Percentiles rank a stretch among this genome's conserved stretches.
phyloP scores from a whole-genome alignment of 2,888 invertebrate species.

The Polydrusus pterygomalis region DNA sequence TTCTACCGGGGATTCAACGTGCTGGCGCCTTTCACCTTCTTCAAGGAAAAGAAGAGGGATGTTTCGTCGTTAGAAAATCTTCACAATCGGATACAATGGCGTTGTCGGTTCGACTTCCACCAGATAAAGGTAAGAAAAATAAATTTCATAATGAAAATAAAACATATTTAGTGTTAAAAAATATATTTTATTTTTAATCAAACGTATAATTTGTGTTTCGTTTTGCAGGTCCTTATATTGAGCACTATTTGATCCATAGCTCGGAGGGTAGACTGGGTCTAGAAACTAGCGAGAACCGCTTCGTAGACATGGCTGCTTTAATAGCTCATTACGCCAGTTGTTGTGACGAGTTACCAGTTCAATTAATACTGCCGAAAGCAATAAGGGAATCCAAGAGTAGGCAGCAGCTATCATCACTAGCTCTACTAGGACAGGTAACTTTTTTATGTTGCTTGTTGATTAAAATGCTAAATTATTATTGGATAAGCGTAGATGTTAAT shows the following conservation, averaged over 20 bases:
- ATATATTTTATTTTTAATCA: neutral
- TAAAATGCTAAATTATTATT: too few relatives aligned
- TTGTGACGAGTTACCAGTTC: slow-evolving; percentile 95
- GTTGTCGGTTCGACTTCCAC: slow-evolving; percentile 91
- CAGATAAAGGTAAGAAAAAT: slow-evolving; percentile 87
- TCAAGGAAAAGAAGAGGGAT: slow-evolving; percentile 95
- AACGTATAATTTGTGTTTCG: neutral
- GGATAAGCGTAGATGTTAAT: too few relatives aligned
- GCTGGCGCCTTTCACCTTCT: slow-evolving; percentile 95
- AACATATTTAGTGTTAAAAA: too few relatives aligned
- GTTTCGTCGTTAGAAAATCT: slow-evolving; percentile 95
- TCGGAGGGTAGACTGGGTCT: slow-evolving; percentile 87
- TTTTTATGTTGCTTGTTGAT: too few relatives aligned
- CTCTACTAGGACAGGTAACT: slow-evolving; percentile 84
- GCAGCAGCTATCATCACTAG: slow-evolving; percentile 92
- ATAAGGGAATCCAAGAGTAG: slow-evolving; percentile 91
- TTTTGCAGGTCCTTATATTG: slow-evolving; percentile 74
- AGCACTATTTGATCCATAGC: slow-evolving; percentile 96
- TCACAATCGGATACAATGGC: slow-evolving; percentile 97
- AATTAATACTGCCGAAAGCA: slow-evolving; percentile 88
- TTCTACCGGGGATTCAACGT: slow-evolving; percentile 93
- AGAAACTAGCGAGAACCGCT: slow-evolving; percentile 95
- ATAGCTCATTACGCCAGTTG: slow-evolving; percentile 96
- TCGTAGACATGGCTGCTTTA: slow-evolving; percentile 93
- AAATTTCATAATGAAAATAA: too few relatives aligned